Base-by-base conservation (phyloP, 2,797 vertebrate genomes). In the Eutrigla gurnardus region DNA sequence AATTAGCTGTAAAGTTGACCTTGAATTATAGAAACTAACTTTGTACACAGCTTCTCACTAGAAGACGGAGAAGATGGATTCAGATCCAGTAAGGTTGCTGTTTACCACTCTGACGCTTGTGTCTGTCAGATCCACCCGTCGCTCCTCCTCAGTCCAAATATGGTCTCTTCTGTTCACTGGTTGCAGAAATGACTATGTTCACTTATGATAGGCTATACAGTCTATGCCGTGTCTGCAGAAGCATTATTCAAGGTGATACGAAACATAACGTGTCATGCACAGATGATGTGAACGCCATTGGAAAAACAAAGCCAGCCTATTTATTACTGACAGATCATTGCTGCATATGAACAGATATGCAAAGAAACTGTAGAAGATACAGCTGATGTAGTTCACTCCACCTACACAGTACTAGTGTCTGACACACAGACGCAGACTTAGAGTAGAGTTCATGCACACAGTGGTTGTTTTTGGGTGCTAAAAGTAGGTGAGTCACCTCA, bases 401-500 rank as follows among this genome's bases (percentile, higher is more conserved):
- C 59, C 70, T 53, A 73, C 63, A 53, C 10, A 32, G 47, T 7
- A 37, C 6, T 15, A 58, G 47, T 32, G 0, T 59, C 66, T 84
- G 66, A 71, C 2, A 58, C 42, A 58, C 37, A 66, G 14, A 11
- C 12, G 40, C 18, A 45, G 12, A 32, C 39, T 18, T 18, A 33
- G 11, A 52, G 3, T 47, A 73, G 62, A 66, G 65, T 63, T 43
- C 54, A 46, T 55, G 39, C 13, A 42, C 65, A 66, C 50, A 75
- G 15, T 47, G 49, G 43, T n/a, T 74, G 59, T 32, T 75, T 33
- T 32, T 35, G 54, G 59, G 6, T 45, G 74, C 45, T 65, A 49
- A 58, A 80, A 65, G 50, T 36, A 74, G 43, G 17, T 82, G 70
- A 80, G 77, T 86, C 75, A 81, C 49, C 35, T 10, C 10, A 39